A percentile compares a stretch with the other conserved stretches of the same genome.
Evolutionary conservation across 2,113 vertebrate genomes (phyloP).

Genomic region (Tor tambroides): DNA sequence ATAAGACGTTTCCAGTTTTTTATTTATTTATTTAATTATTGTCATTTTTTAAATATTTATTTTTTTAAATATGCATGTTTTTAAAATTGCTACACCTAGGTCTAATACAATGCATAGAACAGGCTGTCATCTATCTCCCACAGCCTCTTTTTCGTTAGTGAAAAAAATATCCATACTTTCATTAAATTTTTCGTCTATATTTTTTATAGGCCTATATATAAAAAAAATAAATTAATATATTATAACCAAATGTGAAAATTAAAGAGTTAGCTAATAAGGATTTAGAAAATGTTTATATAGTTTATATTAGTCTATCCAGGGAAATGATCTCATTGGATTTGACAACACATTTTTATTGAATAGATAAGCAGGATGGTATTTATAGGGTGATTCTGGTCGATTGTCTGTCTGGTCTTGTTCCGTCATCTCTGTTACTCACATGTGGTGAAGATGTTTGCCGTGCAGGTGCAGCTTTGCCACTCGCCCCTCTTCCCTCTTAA

Average conservation of each 20-base stretch:
- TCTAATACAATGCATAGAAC: not conserved
- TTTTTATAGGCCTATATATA: not conserved
- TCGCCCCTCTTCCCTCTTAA: constrained; percentile 68
- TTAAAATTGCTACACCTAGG: too few species aligned
- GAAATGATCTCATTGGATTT: not conserved
- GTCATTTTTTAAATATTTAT: too few species aligned
- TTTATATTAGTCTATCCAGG: not conserved
- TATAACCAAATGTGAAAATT: not conserved
- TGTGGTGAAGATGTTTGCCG: constrained; percentile 65
- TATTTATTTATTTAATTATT: too few species aligned
- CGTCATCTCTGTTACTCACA: constrained; percentile 48
- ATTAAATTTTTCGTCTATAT: not conserved
- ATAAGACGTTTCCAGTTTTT: too few species aligned
- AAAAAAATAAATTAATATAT: not conserved
- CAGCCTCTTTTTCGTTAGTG: not conserved
- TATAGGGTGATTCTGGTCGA: constrained; percentile 51
- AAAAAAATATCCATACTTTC: not conserved
- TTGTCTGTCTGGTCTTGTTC: constrained; percentile 60
- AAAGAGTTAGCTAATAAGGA: not conserved
- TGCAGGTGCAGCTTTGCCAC: constrained; percentile 81
- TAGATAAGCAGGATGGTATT: not conserved
- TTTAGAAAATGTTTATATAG: not conserved
- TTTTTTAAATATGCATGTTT: too few species aligned
- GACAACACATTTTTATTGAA: not conserved
- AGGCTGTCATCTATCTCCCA: not conserved